Evolutionary conservation across 2,888 invertebrate species (phyloP).

Genomic region (Panzeria rudis): DNA sequence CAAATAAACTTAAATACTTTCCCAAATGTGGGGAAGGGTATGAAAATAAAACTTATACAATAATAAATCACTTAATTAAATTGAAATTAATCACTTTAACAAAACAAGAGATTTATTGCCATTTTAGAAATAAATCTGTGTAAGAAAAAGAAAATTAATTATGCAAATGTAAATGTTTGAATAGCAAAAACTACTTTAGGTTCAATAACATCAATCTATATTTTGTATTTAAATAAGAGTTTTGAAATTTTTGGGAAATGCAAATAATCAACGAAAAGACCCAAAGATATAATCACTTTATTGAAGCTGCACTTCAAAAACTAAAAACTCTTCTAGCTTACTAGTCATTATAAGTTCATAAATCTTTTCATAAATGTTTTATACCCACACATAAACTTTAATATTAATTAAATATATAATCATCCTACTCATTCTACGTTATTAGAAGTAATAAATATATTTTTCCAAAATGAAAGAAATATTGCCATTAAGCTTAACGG

Average conservation of each 20-base stretch:
- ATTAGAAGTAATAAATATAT: background rate
- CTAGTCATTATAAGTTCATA: too few relatives aligned
- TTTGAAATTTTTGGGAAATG: background rate
- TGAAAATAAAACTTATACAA: background rate
- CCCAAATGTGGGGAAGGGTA: background rate
- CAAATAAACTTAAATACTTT: background rate
- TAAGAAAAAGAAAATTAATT: background rate
- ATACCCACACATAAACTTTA: too few relatives aligned
- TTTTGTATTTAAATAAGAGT: background rate
- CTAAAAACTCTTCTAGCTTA: too few relatives aligned
- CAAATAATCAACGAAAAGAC: background rate
- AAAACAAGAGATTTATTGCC: conserved; percentile 11
- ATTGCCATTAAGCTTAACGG: conserved; percentile 54
- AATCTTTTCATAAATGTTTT: too few relatives aligned
- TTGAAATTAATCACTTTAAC: conserved; percentile 28
- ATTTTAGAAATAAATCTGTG: background rate
- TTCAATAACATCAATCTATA: background rate
- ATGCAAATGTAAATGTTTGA: background rate
- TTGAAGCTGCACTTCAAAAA: too few relatives aligned
- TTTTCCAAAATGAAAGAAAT: conserved; percentile 3
- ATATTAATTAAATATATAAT: background rate
- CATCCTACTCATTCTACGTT: background rate
- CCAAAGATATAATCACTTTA: background rate
- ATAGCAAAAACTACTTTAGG: background rate
- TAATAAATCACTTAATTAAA: conserved; percentile 43